Percentiles rank a stretch among this genome's conserved stretches.
These are phyloP conservation scores for Eulemur macaco DNA, from an alignment of 2,113 vertebrate species.

Conservation along the genomic window DNA sequence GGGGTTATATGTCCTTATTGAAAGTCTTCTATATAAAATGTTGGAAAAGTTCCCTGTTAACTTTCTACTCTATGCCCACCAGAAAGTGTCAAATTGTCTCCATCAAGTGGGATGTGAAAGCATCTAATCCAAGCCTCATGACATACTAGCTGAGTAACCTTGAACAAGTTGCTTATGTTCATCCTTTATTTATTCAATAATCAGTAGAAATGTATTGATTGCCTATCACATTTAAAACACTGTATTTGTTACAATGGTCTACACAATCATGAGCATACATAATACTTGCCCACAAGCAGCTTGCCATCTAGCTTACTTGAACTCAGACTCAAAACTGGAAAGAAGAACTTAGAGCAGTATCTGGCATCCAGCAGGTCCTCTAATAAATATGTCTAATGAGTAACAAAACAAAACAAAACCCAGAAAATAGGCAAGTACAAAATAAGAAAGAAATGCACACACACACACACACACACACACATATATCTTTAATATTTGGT, in stretches of 20 bases:
- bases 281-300: background rate
- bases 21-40: constrained; percentile 67
- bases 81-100: background rate
- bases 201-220: background rate
- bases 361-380: background rate
- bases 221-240: background rate
- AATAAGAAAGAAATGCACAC: background rate
- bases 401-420: background rate
- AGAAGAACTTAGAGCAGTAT: background rate
- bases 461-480: background rate
- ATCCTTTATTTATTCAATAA: background rate
- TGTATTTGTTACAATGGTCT: background rate
- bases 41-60: constrained; percentile 59
- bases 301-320: background rate
- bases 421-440: background rate
- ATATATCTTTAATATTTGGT: background rate
- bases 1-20: constrained; percentile 59
- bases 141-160: background rate
- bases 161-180: background rate
- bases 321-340: background rate
- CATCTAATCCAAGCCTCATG: background rate
- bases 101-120: background rate
- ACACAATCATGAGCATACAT: background rate
- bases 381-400: background rate
- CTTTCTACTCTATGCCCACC: constrained; percentile 35